A percentile compares a stretch with the other conserved stretches of the same genome.
phyloP scores from a whole-genome alignment of 2,797 vertebrate species.

The Chanos chanos region DNA sequence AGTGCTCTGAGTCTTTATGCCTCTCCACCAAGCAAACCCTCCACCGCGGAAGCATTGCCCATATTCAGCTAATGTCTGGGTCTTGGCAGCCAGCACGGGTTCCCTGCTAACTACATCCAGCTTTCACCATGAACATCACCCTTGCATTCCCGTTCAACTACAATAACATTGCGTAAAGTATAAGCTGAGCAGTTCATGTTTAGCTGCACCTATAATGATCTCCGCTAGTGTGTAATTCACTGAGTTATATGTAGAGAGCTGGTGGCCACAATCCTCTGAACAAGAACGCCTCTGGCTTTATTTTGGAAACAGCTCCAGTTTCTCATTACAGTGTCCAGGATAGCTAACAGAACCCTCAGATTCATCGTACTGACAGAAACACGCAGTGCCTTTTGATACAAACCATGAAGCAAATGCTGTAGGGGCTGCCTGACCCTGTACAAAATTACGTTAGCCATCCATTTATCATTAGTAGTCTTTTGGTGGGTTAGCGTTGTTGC shows the following conservation, averaged over 20 bases:
- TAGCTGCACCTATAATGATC: slow-evolving; percentile 61
- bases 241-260: slow-evolving; percentile 62
- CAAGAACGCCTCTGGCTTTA: slow-evolving; percentile 49
- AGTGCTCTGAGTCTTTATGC: slow-evolving; percentile 7
- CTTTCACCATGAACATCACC: slow-evolving; percentile 24
- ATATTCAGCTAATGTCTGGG: slow-evolving; percentile 5
- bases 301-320: slow-evolving; percentile 26
- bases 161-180: slow-evolving; percentile 33
- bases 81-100: slow-evolving; percentile 8
- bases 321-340: slow-evolving; percentile 35
- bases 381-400: neutral
- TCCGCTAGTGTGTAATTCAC: slow-evolving; percentile 65
- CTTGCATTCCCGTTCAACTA: slow-evolving; percentile 37
- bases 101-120: slow-evolving; percentile 27
- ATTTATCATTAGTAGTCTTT: slow-evolving; percentile 40
- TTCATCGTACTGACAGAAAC: slow-evolving; percentile 10
- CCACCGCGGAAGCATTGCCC: neutral
- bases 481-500: slow-evolving; percentile 28
- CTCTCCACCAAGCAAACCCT: slow-evolving; percentile 4
- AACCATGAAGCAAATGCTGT: neutral
- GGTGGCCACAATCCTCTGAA: slow-evolving; percentile 29
- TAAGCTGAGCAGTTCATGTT: slow-evolving; percentile 40
- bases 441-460: slow-evolving; percentile 1
- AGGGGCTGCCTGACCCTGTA: neutral
- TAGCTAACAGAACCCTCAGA: slow-evolving; percentile 17